phyloP scores from a whole-genome alignment of 2,888 invertebrate species.

The Ferdinandea cuprea region DNA sequence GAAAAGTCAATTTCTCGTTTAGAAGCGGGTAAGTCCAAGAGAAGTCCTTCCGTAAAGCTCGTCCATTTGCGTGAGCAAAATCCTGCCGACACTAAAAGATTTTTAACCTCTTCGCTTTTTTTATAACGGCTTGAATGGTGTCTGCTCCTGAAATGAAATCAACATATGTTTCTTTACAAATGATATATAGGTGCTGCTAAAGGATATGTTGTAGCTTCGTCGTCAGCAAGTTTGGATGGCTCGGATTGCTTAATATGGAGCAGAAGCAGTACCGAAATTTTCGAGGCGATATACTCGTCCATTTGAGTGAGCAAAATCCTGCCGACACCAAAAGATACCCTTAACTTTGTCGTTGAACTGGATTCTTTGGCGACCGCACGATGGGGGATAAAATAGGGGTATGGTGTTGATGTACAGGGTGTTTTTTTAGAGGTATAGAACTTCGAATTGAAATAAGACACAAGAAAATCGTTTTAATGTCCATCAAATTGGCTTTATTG shows the following conservation, averaged over 20 bases:
- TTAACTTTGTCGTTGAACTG: constrained; percentile 11
- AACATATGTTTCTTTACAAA: constrained; percentile 17
- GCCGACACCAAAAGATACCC: constrained; percentile 2
- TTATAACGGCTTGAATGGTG: constrained; percentile 2
- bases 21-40: constrained; percentile 10
- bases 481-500: no score
- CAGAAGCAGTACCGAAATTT: constrained; percentile 7
- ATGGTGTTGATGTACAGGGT: constrained; percentile 7
- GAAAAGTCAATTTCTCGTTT: constrained; percentile 12
- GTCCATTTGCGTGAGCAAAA: constrained; percentile 57
- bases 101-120: not conserved
- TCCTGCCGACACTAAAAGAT: constrained; percentile 23
- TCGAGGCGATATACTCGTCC: not conserved
- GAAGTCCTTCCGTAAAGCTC: constrained; percentile 13
- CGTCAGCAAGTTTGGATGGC: not conserved
- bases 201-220: constrained; percentile 23
- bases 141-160: constrained; percentile 28
- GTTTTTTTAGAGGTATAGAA: no score
- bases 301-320: not conserved
- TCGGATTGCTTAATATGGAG: not conserved
- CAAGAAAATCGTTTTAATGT: no score
- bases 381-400: constrained; percentile 1
- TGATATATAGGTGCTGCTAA: constrained; percentile 35
- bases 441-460: no score
- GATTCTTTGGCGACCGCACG: constrained; percentile 17